Conservation (phyloP, 2,113 vertebrate species). For the Charina bottae region DNA sequence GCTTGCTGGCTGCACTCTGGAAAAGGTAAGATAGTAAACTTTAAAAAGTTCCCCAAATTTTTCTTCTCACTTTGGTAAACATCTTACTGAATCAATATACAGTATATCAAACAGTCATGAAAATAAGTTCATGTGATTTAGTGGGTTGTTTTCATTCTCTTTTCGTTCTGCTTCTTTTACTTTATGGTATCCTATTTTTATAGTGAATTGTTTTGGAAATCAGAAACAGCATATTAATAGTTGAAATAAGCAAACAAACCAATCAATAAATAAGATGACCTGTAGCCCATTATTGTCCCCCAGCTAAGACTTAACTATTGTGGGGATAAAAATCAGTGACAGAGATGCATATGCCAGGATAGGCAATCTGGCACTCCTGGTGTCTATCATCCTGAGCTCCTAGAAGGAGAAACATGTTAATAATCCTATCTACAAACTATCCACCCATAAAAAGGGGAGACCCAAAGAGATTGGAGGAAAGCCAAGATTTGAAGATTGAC, state of each 20-base stretch:
- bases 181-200: neutral
- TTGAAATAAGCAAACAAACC: neutral
- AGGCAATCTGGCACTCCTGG: neutral
- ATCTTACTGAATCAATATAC: neutral
- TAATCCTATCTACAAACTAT: neutral
- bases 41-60: neutral
- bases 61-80: neutral
- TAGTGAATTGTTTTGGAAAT: neutral
- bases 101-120: neutral
- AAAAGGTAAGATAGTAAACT: neutral
- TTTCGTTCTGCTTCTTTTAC: neutral
- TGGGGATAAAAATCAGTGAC: neutral
- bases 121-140: neutral
- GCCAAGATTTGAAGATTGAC: neutral
- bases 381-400: neutral
- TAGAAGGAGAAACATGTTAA: neutral
- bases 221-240: neutral
- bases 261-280: neutral
- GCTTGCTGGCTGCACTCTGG: conserved; percentile 52
- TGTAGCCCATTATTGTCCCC: neutral
- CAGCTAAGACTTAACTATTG: neutral
- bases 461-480: neutral
- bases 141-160: neutral
- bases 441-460: neutral
- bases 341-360: neutral